Percentiles rank a stretch among this genome's conserved stretches.
These are phyloP conservation scores for Micropoecilia bifurca DNA, from an alignment of 2,797 vertebrate genomes.

Conservation along the genomic window DNA sequence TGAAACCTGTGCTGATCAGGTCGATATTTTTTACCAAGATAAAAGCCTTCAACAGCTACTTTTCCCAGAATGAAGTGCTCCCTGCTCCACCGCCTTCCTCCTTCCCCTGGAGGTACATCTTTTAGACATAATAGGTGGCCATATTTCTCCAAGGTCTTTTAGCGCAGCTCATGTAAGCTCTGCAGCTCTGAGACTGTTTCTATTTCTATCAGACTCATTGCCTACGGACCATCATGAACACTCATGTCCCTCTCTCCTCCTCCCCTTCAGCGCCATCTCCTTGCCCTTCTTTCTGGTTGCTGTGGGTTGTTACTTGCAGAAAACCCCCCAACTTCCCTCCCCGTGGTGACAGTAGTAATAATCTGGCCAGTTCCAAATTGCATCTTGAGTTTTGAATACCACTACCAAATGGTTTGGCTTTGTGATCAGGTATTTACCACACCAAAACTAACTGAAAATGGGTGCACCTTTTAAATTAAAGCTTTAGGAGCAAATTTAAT, in stretches of 20 bases:
- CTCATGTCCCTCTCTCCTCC: conserved; percentile 25
- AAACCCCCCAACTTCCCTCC: not conserved
- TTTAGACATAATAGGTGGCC: conserved; percentile 43
- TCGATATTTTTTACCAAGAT: conserved; percentile 43
- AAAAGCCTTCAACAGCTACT: conserved; percentile 33
- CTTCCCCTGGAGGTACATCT: conserved; percentile 36
- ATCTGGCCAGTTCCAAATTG: not conserved
- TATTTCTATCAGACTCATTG: conserved; percentile 36
- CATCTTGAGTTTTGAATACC: not conserved
- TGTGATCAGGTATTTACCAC: not conserved
- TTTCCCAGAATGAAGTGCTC: conserved; percentile 43
- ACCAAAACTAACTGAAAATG: not conserved
- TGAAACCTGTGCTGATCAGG: conserved; percentile 32
- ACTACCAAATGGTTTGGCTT: not conserved
- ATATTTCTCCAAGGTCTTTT: conserved; percentile 52
- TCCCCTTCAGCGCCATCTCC: conserved; percentile 10
- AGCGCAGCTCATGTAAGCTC: conserved; percentile 34
- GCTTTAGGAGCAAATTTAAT: not conserved
- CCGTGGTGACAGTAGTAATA: not conserved
- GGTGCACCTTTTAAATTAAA: not conserved
- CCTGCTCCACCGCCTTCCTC: conserved; percentile 8
- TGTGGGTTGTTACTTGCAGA: not conserved
- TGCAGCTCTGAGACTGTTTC: conserved; percentile 43
- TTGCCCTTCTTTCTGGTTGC: not conserved
- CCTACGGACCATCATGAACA: conserved; percentile 47